Conservation (phyloP, 2,888 invertebrate genomes). For the Hypsopygia costalis region DNA sequence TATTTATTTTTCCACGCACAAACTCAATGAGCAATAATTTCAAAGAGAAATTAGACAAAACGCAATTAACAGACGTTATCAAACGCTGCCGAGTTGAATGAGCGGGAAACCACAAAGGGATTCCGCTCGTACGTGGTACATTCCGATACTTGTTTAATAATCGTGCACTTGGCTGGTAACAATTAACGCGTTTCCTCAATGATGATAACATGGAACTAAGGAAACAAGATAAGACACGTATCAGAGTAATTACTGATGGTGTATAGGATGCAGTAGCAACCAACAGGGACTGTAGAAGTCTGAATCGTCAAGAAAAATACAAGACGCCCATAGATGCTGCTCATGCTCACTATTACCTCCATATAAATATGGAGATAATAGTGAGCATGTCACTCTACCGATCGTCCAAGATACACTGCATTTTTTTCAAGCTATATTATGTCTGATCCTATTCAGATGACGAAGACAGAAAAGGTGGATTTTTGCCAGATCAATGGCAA, state of each 20-base stretch:
- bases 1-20: background rate
- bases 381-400: no score
- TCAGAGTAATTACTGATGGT: slow-evolving; percentile 1
- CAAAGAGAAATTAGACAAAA: slow-evolving; percentile 33
- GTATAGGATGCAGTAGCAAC: no score
- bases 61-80: slow-evolving; percentile 48
- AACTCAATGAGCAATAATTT: slow-evolving; percentile 7
- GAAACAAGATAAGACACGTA: background rate
- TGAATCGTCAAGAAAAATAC: no score
- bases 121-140: slow-evolving; percentile 30
- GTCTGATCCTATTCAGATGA: no score
- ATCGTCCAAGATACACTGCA: no score
- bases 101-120: slow-evolving; percentile 54
- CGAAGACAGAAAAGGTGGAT: no score
- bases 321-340: no score
- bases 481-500: no score
- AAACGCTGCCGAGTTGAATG: slow-evolving; percentile 40
- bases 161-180: slow-evolving; percentile 43
- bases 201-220: slow-evolving; percentile 26
- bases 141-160: slow-evolving; percentile 49
- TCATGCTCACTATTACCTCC: no score
- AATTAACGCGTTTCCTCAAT: slow-evolving; percentile 55
- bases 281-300: no score
- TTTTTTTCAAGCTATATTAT: no score
- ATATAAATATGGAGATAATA: no score